phyloP scores from a whole-genome alignment of 2,113 vertebrate genomes.

The Sporophila hypoxantha region DNA sequence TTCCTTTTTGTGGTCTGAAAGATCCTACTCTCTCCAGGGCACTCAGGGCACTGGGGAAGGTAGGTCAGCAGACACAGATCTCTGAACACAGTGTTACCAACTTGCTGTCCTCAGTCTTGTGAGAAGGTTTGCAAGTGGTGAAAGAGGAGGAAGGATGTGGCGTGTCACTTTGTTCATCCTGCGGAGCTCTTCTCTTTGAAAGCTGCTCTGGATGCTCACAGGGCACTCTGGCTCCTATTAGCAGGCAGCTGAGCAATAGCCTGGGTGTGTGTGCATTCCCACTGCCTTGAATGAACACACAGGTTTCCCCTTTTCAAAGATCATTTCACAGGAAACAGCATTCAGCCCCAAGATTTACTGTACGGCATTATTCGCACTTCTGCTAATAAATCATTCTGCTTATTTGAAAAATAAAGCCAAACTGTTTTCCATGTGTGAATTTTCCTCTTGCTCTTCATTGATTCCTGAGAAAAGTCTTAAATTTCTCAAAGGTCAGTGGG shows the following conservation, averaged over 20 bases:
- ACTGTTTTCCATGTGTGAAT: conserved; percentile 23
- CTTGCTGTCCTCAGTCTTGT: neutral
- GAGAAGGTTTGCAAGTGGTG: neutral
- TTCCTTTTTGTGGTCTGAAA: neutral
- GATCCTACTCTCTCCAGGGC: neutral
- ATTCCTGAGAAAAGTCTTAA: neutral
- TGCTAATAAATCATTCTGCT: conserved; percentile 33
- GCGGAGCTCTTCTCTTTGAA: conserved; percentile 12
- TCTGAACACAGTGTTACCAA: neutral
- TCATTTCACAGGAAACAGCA: conserved; percentile 29
- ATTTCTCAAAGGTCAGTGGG: neutral
- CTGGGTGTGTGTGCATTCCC: neutral
- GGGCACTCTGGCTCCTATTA: conserved; percentile 12
- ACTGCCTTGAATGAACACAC: neutral
- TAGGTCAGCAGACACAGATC: neutral
- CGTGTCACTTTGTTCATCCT: neutral
- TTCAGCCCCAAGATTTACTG: conserved; percentile 1
- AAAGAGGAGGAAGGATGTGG: conserved; percentile 21
- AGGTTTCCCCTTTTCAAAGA: conserved; percentile 19
- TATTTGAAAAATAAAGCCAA: conserved; percentile 20
- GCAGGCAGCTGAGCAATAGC: neutral
- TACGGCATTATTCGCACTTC: neutral
- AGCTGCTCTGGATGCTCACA: neutral
- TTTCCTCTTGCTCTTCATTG: neutral
- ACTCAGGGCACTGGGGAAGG: neutral